Evolutionary conservation across 2,797 vertebrate genomes (phyloP).

Genomic region (Malurus splendens): DNA sequence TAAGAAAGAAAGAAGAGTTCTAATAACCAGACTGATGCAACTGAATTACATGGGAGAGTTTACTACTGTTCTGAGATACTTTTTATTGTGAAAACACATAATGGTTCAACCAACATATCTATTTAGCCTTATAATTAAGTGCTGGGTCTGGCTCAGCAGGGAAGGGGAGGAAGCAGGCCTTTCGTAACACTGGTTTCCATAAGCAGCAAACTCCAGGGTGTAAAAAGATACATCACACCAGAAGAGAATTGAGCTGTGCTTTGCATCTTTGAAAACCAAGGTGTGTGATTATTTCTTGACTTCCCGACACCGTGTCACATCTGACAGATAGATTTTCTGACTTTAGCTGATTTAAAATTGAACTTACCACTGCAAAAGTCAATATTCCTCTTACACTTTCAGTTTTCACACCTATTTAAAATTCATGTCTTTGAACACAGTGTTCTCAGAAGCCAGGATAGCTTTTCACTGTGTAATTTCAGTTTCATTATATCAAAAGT

Average conservation of each 20-base stretch:
- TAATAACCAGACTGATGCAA: neutral
- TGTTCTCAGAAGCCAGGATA: neutral
- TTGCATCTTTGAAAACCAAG: constrained; percentile 7
- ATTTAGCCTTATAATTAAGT: constrained; percentile 14
- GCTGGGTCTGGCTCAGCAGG: neutral
- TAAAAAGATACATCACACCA: neutral
- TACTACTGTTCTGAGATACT: neutral
- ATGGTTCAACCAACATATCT: neutral
- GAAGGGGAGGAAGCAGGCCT: neutral
- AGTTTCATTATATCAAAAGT: neutral
- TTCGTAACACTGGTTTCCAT: constrained; percentile 19
- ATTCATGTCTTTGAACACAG: neutral
- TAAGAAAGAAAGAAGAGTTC: neutral
- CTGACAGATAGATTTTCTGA: constrained; percentile 25
- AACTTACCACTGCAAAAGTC: constrained; percentile 27
- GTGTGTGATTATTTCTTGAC: neutral
- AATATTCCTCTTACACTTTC: constrained; percentile 21
- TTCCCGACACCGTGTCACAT: neutral
- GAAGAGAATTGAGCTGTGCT: neutral
- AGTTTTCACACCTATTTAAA: constrained; percentile 29
- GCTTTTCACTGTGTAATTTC: neutral
- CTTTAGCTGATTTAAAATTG: neutral
- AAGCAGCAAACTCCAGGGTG: constrained; percentile 17
- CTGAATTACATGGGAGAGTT: neutral
- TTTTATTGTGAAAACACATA: neutral